These are phyloP conservation scores for Conus canariensis DNA, from an alignment of 2,888 invertebrate species.

Conservation along the genomic window DNA sequence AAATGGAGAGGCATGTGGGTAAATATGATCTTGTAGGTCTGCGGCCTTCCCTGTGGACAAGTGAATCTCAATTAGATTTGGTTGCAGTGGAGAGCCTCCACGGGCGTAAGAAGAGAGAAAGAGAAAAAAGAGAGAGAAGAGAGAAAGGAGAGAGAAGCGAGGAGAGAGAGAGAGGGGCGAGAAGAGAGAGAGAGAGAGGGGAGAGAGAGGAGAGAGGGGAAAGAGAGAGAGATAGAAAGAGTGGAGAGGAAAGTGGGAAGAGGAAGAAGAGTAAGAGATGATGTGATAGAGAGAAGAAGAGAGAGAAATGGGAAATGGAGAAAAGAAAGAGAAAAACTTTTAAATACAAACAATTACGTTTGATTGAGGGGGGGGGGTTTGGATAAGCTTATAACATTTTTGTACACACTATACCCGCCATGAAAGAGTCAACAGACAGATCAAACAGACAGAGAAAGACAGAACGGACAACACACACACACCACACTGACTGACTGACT, in stretches of 20 bases:
- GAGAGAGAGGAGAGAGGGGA: background rate
- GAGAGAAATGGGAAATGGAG: too few species aligned
- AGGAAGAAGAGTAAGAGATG: background rate
- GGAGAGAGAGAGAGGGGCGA: background rate
- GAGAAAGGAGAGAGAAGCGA: background rate
- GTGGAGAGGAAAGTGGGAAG: background rate
- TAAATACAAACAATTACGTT: too few species aligned
- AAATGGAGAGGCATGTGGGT: background rate
- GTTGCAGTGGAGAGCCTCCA: background rate
- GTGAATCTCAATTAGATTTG: background rate
- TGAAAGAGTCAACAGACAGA: too few species aligned
- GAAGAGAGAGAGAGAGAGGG: background rate
- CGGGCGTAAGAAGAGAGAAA: background rate
- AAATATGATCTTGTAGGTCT: background rate
- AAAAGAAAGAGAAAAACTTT: too few species aligned
- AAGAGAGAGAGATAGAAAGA: background rate
- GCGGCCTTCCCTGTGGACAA: too few species aligned
- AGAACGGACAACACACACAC: too few species aligned
- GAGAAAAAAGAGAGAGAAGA: background rate
- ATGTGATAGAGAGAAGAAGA: too few species aligned
- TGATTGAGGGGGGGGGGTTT: too few species aligned
- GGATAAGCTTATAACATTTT: too few species aligned
- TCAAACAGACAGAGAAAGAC: too few species aligned
- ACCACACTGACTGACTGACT: too few species aligned
- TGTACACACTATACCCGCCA: too few species aligned